These are phyloP conservation scores for Nysson spinosus DNA, from an alignment of 2,888 invertebrate species.

Conservation along the genomic window DNA sequence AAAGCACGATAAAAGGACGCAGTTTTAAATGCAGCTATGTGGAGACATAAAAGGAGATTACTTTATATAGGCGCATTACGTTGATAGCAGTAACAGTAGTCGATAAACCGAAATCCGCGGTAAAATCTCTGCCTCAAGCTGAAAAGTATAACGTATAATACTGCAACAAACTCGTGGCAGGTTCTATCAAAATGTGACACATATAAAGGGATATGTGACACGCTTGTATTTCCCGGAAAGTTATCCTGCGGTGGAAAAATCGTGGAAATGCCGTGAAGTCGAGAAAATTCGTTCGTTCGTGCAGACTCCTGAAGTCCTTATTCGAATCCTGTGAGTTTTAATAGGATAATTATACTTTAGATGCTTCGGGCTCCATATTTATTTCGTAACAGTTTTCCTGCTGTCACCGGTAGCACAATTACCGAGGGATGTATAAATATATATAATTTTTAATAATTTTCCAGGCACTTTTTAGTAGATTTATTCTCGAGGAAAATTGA, in stretches of 20 bases:
- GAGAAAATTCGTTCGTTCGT: not conserved
- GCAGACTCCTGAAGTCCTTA: not conserved
- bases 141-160: slow-evolving; percentile 49
- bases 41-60: slow-evolving; percentile 8
- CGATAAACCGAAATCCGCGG: slow-evolving; percentile 19
- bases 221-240: slow-evolving; percentile 54
- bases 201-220: slow-evolving; percentile 37
- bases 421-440: no score
- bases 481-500: not conserved
- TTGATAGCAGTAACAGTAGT: slow-evolving; percentile 12
- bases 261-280: not conserved
- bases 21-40: slow-evolving; percentile 2
- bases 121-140: slow-evolving; percentile 23
- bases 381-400: no score
- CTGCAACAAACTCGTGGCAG: slow-evolving; percentile 32
- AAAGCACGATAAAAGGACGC: no score
- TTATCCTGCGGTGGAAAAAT: no score
- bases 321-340: not conserved
- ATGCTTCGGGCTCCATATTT: no score
- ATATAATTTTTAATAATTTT: slow-evolving; percentile 27
- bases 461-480: not conserved
- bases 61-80: slow-evolving; percentile 16
- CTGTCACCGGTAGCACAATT: no score
- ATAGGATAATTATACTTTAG: not conserved
- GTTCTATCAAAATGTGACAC: slow-evolving; percentile 47